Evolutionary conservation across 2,797 vertebrate genomes (phyloP).

Genomic region (Parauchenoglanis punctatus): DNA sequence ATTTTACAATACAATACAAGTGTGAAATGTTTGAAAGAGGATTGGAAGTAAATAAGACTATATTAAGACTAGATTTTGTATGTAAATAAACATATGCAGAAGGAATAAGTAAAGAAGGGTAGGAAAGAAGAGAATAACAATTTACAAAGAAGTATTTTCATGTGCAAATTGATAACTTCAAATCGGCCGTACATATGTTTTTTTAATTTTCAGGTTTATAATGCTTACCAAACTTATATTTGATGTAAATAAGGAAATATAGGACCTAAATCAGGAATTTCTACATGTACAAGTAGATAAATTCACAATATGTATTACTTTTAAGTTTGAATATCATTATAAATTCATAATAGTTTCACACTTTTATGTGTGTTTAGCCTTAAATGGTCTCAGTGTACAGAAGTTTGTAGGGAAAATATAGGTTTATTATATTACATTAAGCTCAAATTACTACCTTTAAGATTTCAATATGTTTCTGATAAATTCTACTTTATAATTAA

Average conservation of each 20-base stretch:
- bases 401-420: background rate
- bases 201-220: background rate
- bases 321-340: background rate
- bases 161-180: background rate
- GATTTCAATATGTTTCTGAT: background rate
- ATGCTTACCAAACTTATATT: background rate
- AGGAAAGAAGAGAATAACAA: background rate
- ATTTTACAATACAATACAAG: background rate
- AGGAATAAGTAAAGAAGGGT: background rate
- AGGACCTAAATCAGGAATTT: background rate
- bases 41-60: background rate
- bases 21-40: background rate
- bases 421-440: background rate
- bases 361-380: background rate
- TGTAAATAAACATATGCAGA: background rate
- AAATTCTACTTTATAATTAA: background rate
- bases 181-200: no score
- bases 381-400: background rate
- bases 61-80: background rate
- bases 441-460: background rate
- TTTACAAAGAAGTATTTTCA: background rate
- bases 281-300: background rate
- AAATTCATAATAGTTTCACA: background rate
- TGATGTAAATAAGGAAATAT: background rate
- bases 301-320: background rate